These are phyloP conservation scores for Helogale parvula DNA, from an alignment of 2,113 vertebrate genomes.

Conservation along the genomic window DNA sequence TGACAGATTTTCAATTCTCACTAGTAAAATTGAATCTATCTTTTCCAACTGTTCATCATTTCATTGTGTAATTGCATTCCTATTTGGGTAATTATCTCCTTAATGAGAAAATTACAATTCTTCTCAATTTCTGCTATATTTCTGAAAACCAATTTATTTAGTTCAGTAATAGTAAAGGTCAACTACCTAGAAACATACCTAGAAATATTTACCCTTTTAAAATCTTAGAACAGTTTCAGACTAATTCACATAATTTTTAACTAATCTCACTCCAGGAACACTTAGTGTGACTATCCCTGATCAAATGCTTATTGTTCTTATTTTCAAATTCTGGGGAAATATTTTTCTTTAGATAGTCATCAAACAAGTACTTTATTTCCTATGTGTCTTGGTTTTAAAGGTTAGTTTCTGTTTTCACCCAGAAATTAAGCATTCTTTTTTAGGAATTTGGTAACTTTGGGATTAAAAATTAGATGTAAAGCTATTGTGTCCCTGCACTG, in stretches of 20 bases:
- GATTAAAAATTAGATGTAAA: not conserved
- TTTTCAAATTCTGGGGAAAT: not conserved
- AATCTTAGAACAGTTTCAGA: conserved; percentile 13
- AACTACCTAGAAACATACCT: conserved; percentile 67
- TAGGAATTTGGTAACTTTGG: not conserved
- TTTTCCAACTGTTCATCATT: conserved; percentile 67
- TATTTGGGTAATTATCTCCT: conserved; percentile 78
- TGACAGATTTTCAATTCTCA: conserved; percentile 76
- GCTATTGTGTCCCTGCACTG: not conserved
- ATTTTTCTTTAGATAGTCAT: not conserved
- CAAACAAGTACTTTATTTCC: not conserved
- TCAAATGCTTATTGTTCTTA: not conserved
- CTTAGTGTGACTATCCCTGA: not conserved
- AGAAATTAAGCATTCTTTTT: not conserved
- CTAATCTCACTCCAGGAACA: not conserved
- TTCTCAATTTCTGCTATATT: conserved; percentile 64
- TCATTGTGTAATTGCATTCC: conserved; percentile 73
- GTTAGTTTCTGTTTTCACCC: not conserved
- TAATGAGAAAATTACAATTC: conserved; percentile 78
- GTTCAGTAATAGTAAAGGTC: conserved; percentile 62
- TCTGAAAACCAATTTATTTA: conserved; percentile 65
- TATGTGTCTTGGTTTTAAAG: not conserved
- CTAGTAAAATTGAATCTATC: conserved; percentile 74
- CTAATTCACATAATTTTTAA: not conserved
- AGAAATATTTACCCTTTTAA: conserved; percentile 64